Percentiles rank a stretch among this genome's conserved stretches.
phyloP scores from a whole-genome alignment of 2,113 vertebrate genomes.

The Pangasianodon hypophthalmus region DNA sequence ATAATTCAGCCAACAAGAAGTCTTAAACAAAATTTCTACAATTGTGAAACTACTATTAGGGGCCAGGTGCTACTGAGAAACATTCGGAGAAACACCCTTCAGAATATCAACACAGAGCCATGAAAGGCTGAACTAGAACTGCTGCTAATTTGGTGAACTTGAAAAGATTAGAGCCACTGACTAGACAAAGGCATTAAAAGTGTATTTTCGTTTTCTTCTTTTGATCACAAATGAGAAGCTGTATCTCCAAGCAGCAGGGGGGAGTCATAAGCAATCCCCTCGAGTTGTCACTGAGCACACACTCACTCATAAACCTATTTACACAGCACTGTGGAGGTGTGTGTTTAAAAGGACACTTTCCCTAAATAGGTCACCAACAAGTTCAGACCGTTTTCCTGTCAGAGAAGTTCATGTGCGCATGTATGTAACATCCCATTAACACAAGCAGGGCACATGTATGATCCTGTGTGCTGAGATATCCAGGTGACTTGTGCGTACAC shows the following conservation, averaged over 20 bases:
- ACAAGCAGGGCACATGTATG: background rate
- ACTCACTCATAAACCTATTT: background rate
- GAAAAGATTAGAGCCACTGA: background rate
- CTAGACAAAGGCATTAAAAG: background rate
- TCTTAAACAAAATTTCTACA: background rate
- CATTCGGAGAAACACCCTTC: background rate
- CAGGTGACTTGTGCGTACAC: conserved; percentile 33
- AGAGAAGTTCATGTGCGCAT: conserved; percentile 5
- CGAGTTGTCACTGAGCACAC: background rate
- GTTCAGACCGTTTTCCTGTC: conserved; percentile 21
- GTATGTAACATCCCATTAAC: conserved; percentile 10
- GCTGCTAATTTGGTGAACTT: background rate
- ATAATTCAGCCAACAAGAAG: background rate
- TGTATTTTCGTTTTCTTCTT: background rate
- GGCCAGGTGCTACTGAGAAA: background rate
- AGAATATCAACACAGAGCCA: background rate
- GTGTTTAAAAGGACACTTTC: conserved; percentile 23
- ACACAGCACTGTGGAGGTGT: background rate
- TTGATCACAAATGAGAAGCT: conserved; percentile 28
- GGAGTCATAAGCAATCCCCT: conserved; percentile 18
- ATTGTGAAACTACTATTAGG: background rate
- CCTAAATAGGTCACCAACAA: conserved; percentile 38
- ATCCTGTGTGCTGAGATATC: conserved; percentile 27
- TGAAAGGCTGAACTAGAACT: background rate
- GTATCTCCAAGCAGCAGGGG: conserved; percentile 54